Base-by-base conservation (phyloP, 2,797 vertebrate species). In the Chaetodon trifasciatus region DNA sequence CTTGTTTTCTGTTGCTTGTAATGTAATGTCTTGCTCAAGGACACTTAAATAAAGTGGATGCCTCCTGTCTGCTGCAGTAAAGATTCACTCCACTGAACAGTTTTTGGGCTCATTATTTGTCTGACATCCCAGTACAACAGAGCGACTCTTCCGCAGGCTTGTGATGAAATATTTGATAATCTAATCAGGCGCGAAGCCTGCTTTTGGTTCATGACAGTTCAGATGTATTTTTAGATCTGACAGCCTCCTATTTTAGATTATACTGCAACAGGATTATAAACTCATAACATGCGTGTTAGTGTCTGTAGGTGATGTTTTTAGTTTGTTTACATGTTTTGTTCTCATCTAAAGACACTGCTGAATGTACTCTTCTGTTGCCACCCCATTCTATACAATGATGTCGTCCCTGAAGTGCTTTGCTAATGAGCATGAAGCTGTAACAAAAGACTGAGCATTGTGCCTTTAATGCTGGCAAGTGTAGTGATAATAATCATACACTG, bases 401-500 rank as follows among this genome's bases (percentile, higher is more conserved):
- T 40, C 39, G 52, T 70, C 67, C 82, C 62, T 79, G 66, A 74
- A 71, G 69, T 75, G 70, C 44, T 53, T 73, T 81, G 67, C 81
- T 89, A 86, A 91, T 88, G 80, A 88, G 58, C 74, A 46, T 75
- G 69, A 9, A 71, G 73, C 70, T 72, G 10, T 19, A 71, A 88
- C 83, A 86, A 88, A 89, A 86, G 84, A 21, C 64, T 23, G 63
- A 86, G 75, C 55, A 17, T 79, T 68, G 70, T 76, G 67, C 58
- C 84, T 92, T 87, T 83, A 88, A 72, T 85, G 82, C 72, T 78
- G 62, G 66, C 76, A 85, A 87, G 76, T 88, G 76, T 85, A 78
- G 70, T 87, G 86, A 83, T 87, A 85, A 88, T 88, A 90, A 89
- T 89, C 75, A 81, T 86, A 87, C 83, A 83, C 64, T 53, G 68